Conservation (phyloP, 2,113 vertebrate species). For the Thermophis baileyi region DNA sequence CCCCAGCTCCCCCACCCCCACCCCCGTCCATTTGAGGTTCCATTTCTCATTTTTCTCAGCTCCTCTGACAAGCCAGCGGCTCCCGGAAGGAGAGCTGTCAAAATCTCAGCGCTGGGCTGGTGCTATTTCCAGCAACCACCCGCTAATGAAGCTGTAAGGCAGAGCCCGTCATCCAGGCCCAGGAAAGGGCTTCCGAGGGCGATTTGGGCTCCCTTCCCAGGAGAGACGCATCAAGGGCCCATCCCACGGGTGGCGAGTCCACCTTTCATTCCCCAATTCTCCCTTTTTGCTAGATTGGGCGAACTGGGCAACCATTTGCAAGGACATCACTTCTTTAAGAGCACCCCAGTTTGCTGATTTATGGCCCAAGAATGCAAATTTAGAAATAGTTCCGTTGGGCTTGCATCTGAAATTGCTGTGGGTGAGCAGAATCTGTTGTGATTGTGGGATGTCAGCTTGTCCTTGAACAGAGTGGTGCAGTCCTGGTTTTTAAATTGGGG, state of each 20-base stretch:
- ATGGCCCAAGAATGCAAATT: no score
- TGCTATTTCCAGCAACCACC: not conserved
- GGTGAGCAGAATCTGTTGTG: slow-evolving; percentile 17
- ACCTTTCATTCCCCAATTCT: no score
- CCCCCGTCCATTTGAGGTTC: not conserved
- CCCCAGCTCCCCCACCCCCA: not conserved
- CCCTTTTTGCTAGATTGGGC: not conserved
- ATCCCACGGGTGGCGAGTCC: not conserved
- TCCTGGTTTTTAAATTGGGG: not conserved
- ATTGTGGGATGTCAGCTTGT: not conserved
- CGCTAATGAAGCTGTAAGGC: not conserved
- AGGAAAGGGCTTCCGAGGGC: not conserved
- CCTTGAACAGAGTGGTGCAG: not conserved
- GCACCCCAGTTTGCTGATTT: not conserved
- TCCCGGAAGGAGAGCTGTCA: no score
- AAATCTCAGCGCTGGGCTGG: not conserved
- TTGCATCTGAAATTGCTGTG: slow-evolving; percentile 50
- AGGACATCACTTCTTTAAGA: not conserved
- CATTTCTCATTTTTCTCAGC: fast-evolving
- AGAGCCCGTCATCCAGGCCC: not conserved
- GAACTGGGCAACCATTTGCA: not conserved
- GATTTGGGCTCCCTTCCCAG: not conserved
- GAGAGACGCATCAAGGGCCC: not conserved
- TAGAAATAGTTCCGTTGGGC: not conserved
- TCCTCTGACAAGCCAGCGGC: not conserved